Conservation (phyloP, 2,888 invertebrate genomes). For the Julus scanicus region DNA sequence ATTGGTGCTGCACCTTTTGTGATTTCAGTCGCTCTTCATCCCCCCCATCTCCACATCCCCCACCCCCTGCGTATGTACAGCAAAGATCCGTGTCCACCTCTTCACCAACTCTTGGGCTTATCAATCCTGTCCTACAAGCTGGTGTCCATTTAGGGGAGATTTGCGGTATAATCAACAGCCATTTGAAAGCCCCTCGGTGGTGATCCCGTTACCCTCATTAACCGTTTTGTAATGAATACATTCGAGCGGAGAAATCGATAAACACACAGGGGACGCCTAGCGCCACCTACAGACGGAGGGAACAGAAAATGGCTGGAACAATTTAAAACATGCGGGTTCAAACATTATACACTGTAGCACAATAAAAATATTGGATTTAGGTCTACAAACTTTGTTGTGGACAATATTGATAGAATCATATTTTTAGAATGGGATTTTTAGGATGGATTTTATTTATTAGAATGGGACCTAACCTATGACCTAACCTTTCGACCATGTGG, state of each 20-base stretch:
- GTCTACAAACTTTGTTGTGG: no score
- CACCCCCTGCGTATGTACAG: background rate
- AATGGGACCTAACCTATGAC: no score
- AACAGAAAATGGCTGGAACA: background rate
- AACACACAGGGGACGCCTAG: background rate
- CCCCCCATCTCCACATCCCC: background rate
- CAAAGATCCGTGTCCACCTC: constrained; percentile 30
- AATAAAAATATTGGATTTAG: no score
- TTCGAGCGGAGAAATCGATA: constrained; percentile 26
- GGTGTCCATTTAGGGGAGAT: constrained; percentile 33
- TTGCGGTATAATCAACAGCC: constrained; percentile 33
- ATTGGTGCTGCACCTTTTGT: constrained; percentile 33
- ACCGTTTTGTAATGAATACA: constrained; percentile 33
- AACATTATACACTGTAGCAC: no score
- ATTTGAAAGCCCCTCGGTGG: constrained; percentile 27
- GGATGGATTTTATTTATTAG: no score
- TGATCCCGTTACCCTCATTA: constrained; percentile 33
- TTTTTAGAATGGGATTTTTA: no score
- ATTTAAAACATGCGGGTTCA: background rate
- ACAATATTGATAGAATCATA: no score
- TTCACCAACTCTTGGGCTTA: constrained; percentile 33
- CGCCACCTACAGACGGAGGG: constrained; percentile 19
- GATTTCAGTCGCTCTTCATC: constrained; percentile 18
- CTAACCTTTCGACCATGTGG: no score
- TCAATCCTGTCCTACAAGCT: background rate